Evolutionary conservation across 1,140 invertebrate genomes (phyloP), one percentile per base, ranked within the genome.

Genomic region (Zaprionus davidi): DNA sequence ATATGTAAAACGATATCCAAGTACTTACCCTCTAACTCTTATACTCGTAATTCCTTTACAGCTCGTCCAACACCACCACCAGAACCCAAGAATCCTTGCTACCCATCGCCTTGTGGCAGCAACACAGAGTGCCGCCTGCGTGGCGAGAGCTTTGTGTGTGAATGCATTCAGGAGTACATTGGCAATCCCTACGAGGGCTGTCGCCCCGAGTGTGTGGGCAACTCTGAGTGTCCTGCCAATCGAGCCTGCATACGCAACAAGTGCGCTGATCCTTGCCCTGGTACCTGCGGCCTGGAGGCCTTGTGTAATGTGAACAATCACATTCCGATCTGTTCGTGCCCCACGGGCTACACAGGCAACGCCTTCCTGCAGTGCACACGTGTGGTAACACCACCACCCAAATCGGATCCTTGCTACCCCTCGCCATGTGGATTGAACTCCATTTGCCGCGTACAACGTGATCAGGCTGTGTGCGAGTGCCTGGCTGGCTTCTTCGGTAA

Each of bases 391-490:
- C 93, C 92, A 80, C 93, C 92, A 80, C 93, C 94, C 67, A 91
- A 92, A 9, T 90, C 91, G n/a, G 94, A 94, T 71, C 96, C 96
- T 0, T 97, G 96, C 85, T 92, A 94, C 63, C 96, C 96, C 20
- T 96, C 95, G 22, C 96, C 96, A 0, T 97, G 96, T 85, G 96
- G 96, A 66, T 93, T 94, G 5, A 96, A 96, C 87, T 95, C 96
- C 1, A 93, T 94, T 73, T 97, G 96, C 76, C 94, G 93, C 26
- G 94, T 95, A 71, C 92, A 93, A 72, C 93, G 94, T 31, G 93
- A 93, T 85, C 93, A 93, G 36, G 95, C 95, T 0, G 93, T 95
- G 6, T 97, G 96, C 79, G 94, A 95, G 69, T 97, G 97, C 87
- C 78, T 96, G 46, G 94, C 94, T 9, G 95, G 96, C 34, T 97